Base-by-base conservation (phyloP, 1,140 invertebrate genomes). In the Acromyrmex echinatior region DNA sequence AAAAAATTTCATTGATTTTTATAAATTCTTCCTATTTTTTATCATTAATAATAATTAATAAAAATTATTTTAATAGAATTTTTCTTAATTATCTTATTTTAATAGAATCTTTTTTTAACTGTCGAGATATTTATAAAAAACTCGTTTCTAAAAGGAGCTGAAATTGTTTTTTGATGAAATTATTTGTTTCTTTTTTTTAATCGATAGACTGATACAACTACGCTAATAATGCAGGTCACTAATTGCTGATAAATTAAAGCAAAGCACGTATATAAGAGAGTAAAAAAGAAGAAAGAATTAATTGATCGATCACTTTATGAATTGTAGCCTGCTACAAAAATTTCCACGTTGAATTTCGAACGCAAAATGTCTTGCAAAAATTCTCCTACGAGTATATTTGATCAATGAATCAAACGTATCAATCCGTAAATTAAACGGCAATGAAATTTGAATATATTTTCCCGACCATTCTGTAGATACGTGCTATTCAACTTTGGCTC, bases 221-320 rank as follows among this genome's bases (percentile, higher is more conserved):
- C 21, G 21, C 62, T 25, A 49, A 62, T 78, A 78, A 65, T 39
- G 10, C 25, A 45, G 10, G 10, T 71, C 49, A 70, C 14, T 80
- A 70, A 56, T 28, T 58, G 31, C 31, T 18, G 49, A 9, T 81
- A 21, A 25, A 71, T 81, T 49, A 68, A 81, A 81, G 66, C 9
- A n/a, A 18, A 68, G 14, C n/a, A 28, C 14, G 63, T 16, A 16
- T 25, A n/a, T 58, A 39, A 9, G 0, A 10, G 9, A 18, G 9
- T 39, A 70, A 80, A 70, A 68, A 31, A 35, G 25, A 51, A 78
- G 16, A 39, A 80, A 56, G 18, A 56, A 60, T 70, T 56, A 56
- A 60, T 60, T 39, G 39, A 58, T 9, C 10, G 14, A 58, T 68
- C 35, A 45, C 18, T 82, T 65, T 60, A 28, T 21, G 35, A 60